Evolutionary conservation across 2,888 invertebrate genomes (phyloP), one percentile per base, ranked within the genome.

Genomic region (Athrips mouffetella): DNA sequence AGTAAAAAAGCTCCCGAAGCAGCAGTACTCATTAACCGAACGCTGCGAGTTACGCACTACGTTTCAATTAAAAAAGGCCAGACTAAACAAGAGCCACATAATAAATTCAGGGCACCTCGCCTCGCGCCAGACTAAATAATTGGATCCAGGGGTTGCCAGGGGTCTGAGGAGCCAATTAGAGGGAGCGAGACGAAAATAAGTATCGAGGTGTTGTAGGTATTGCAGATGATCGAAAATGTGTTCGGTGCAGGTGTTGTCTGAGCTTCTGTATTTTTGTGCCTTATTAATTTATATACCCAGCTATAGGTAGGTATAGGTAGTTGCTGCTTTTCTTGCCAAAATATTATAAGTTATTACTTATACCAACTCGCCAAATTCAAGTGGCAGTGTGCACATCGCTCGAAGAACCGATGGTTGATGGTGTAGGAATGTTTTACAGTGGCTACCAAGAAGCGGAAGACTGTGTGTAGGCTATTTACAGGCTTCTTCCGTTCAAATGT

Each of bases 51-150:
- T 77, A 80, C 75, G 75, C 74, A 76, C 74, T 76, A 78, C 76
- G 68, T 83, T 83, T 83, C 82, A 83, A 83, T 83, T 82, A 77
- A 76, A 80, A 45, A 78, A 75, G 70, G 63, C 69, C 64, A 70
- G 74, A 79, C 79, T 80, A 78, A 82, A 80, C 76, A 79, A 76
- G 72, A 73, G 69, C 69, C 63, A 60, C 68, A 73, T 79, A 78
- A 80, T 82, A 84, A 81, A 81, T 83, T 80, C 78, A 78, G 68
- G 67, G 69, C 65, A 67, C 69, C 69, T 71, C 47, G 69, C 66
- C 68, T 71, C 66, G 69, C 67, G 63, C 67, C 50, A 62, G 65
- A 66, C 74, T 84, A 85, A n/a, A n/a, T n/a, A n/a, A 84, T 85
- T 84, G 85, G 84, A 82, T 80, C 80, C 73, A 63, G 70, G 71